Base-by-base conservation (phyloP, 2,797 vertebrate species). In the Dipus sagitta region DNA sequence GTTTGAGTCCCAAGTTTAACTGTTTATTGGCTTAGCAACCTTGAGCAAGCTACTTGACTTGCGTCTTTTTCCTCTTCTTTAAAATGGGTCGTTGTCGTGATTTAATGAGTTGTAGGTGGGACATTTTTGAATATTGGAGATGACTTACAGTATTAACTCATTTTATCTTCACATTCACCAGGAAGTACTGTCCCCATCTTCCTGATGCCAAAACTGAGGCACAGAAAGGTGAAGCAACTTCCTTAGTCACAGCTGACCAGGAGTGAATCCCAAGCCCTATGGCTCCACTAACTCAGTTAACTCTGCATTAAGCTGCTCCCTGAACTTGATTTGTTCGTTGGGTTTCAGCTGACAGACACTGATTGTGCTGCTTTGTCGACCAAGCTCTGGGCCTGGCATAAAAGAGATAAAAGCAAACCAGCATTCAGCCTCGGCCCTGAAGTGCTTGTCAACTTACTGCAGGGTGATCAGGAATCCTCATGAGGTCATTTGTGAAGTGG, bases 161-260 rank as follows among this genome's bases (percentile, higher is more conserved):
- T 15, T 86, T 84, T 65, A 30, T 60, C 38, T 62, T 32, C 64
- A 38, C 70, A 42, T 81, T 80, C 38, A 76, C 78, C n/a, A 32
- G 17, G 30, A 79, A 42, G 4, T 71, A 58, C 38, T 84, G 64
- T 34, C 32, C 62, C 26, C 30, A 13, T 85, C 88, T 88, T 90
- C 71, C 62, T 54, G 62, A 54, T 93, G 74, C 4, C 86, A 83
- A 88, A 1, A 64, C n/a, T 47, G 60, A 72, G 72, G 34, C 62
- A 78, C n/a, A 24, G 74, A 92, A 54, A 92, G 6, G 75, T 79
- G 26, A 85, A 60, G 15, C 92, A 47, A 65, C 88, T 87, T 68
- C 23, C 62, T 64, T 6, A 34, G 42, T 88, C 64, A 65, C 24
- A 85, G 1, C 17, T 64, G 52, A 67, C 64, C 60, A 30, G 65